Evolutionary conservation across 2,113 vertebrate genomes (phyloP).

Genomic region (Phocoena sinus): DNA sequence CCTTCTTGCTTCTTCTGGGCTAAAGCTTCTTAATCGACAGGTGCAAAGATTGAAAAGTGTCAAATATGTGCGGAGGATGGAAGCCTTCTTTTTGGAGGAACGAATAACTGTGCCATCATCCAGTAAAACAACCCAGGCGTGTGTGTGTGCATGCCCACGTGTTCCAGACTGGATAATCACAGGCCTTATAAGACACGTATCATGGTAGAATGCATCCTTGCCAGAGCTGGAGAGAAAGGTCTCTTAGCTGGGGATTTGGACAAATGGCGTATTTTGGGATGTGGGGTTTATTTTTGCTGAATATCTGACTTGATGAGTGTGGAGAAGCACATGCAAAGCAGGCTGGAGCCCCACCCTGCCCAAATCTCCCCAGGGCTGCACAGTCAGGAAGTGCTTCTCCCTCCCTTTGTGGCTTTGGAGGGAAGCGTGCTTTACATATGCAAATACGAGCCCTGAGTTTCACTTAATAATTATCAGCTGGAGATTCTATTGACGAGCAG

Average conservation of each 20-base stretch:
- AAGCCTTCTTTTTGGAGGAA: conserved; percentile 18
- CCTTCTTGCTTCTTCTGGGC: conserved; percentile 51
- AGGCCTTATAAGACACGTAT: background rate
- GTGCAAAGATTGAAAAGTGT: conserved; percentile 57
- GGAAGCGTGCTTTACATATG: conserved; percentile 80
- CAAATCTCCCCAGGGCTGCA: conserved; percentile 58
- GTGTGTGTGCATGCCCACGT: background rate
- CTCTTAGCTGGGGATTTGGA: conserved; percentile 39
- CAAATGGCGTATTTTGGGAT: conserved; percentile 37
- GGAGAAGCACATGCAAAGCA: conserved; percentile 69
- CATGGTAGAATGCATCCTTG: background rate
- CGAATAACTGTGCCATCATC: conserved; percentile 19
- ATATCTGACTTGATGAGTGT: conserved; percentile 73
- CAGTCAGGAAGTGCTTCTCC: conserved; percentile 77
- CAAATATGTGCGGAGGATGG: conserved; percentile 24
- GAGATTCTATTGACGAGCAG: conserved; percentile 83
- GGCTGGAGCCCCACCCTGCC: conserved; percentile 62
- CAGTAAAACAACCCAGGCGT: conserved; percentile 43
- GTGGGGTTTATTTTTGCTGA: conserved; percentile 69
- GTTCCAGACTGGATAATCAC: background rate
- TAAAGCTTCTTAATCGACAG: conserved; percentile 65
- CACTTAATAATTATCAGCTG: conserved; percentile 87
- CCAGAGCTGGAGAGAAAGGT: background rate
- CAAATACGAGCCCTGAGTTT: conserved; percentile 80
- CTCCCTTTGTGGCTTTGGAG: conserved; percentile 73